Evolutionary conservation across 2,113 vertebrate species (phyloP).

Genomic region (Sus scrofa): T2T-Sscrofa CM000812.6:249028001-249028500

Average conservation of each 20-base stretch:
- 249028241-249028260: not conserved
- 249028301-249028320: not conserved
- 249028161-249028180: not conserved
- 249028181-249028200: not conserved
- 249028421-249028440: too few relatives aligned
- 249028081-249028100: not conserved
- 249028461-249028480: too few relatives aligned
- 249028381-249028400: too few relatives aligned
- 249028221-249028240: not conserved
- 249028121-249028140: constrained; percentile 1
- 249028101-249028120: not conserved
- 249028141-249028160: constrained; percentile 5
- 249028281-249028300: not conserved
- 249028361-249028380: too few relatives aligned
- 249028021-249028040: not conserved
- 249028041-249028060: not conserved
- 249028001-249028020: not conserved
- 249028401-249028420: too few relatives aligned
- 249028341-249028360: too few relatives aligned
- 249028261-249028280: not conserved
- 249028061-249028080: not conserved
- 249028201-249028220: not conserved
- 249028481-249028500: too few relatives aligned
- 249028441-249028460: too few relatives aligned
- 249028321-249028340: too few relatives aligned